Conservation (phyloP, 2,888 invertebrate species). For the Brassicogethes aeneus region DNA sequence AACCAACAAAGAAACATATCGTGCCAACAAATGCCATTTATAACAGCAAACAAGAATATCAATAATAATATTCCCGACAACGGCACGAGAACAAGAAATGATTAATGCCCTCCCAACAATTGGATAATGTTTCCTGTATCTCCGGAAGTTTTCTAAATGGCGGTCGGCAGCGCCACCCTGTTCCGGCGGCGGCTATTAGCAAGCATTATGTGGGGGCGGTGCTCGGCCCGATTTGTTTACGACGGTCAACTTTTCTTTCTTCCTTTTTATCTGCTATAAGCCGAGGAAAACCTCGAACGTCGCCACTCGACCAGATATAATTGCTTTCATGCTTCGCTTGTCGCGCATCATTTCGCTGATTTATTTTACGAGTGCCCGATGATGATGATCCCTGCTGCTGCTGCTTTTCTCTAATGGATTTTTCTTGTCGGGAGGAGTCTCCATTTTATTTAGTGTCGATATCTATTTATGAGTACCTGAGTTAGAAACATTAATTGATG, state of each 20-base stretch:
- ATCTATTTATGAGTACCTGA: too few relatives aligned
- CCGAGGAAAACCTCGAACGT: not conserved
- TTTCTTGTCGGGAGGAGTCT: too few relatives aligned
- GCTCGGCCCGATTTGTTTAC: conserved; percentile 35
- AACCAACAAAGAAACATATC: conserved; percentile 30
- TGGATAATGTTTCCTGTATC: conserved; percentile 41
- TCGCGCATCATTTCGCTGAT: too few relatives aligned
- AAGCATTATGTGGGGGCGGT: conserved; percentile 40
- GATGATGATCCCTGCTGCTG: too few relatives aligned
- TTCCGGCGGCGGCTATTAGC: conserved; percentile 40
- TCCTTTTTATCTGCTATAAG: conserved; percentile 20
- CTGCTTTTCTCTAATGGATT: too few relatives aligned
- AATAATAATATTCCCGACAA: conserved; percentile 39
- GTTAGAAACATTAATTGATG: too few relatives aligned
- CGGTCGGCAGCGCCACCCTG: conserved; percentile 34
- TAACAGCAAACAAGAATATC: conserved; percentile 41
- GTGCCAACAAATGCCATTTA: conserved; percentile 39
- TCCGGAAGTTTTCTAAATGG: conserved; percentile 40
- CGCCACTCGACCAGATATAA: conserved; percentile 8
- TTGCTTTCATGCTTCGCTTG: not conserved
- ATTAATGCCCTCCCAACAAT: conserved; percentile 39
- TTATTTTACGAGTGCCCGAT: too few relatives aligned
- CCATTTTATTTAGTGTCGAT: too few relatives aligned
- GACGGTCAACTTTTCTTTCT: conserved; percentile 25
- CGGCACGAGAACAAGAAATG: conserved; percentile 35